A percentile compares a stretch with the other conserved stretches of the same genome.
These are phyloP conservation scores for Poecilia velifera DNA, from an alignment of 2,797 vertebrate genomes.

Conservation along the genomic window DNA sequence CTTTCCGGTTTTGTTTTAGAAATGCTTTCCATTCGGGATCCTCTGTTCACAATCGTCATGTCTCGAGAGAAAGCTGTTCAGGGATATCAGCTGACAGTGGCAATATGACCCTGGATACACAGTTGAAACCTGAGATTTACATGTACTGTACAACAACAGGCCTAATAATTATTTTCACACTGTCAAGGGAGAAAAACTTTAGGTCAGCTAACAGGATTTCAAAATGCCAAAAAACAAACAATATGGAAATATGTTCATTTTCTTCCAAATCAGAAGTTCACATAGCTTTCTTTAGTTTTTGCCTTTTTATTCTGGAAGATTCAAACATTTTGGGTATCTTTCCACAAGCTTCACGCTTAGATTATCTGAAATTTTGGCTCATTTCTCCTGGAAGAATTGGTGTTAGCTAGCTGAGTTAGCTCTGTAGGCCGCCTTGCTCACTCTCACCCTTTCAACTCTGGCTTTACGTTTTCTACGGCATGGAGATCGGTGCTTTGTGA, in stretches of 20 bases:
- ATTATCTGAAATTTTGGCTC: not conserved
- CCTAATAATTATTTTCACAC: not conserved
- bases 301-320: not conserved
- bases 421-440: not conserved
- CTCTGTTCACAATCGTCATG: slow-evolving; percentile 47
- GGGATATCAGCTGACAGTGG: slow-evolving; percentile 32
- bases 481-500: not conserved
- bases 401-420: not conserved
- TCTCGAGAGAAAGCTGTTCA: slow-evolving; percentile 37
- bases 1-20: slow-evolving; percentile 1
- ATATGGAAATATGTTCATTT: not conserved
- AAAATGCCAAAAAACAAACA: not conserved
- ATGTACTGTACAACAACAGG: not conserved
- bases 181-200: not conserved
- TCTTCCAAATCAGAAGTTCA: not conserved
- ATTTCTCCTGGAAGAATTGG: not conserved
- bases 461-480: not conserved
- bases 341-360: not conserved
- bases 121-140: slow-evolving; percentile 24
- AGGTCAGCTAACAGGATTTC: too few species aligned
- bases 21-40: not conserved
- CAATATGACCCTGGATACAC: slow-evolving; percentile 56
- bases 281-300: not conserved
- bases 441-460: not conserved
- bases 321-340: not conserved